Percentiles rank a stretch among this genome's conserved stretches.
phyloP scores from a whole-genome alignment of 2,797 vertebrate genomes.

The Pseudochirops cupreus region DNA sequence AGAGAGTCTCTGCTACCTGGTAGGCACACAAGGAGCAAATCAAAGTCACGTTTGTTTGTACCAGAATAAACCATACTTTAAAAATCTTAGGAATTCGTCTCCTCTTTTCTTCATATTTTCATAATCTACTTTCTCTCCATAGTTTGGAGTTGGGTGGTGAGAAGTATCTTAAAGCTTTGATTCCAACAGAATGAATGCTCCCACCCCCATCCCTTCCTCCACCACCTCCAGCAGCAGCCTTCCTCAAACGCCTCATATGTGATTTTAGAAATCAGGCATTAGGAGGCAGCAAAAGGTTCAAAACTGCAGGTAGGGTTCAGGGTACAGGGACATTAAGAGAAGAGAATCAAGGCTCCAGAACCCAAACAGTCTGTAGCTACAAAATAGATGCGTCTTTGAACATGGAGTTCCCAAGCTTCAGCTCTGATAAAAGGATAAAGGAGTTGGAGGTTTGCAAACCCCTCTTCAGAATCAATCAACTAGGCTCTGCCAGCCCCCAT shows the following conservation, averaged over 20 bases:
- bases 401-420: constrained; percentile 68
- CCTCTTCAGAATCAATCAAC: constrained; percentile 51
- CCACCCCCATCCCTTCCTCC: neutral
- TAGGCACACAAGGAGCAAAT: neutral
- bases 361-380: neutral
- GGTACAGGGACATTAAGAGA: constrained; percentile 73
- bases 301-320: constrained; percentile 81
- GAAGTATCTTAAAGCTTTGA: constrained; percentile 57
- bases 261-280: constrained; percentile 86
- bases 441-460: constrained; percentile 3
- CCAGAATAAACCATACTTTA: constrained; percentile 36
- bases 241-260: constrained; percentile 80
- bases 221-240: neutral
- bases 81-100: constrained; percentile 26
- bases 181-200: constrained; percentile 36
- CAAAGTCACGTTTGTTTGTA: constrained; percentile 29
- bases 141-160: constrained; percentile 54
- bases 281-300: constrained; percentile 90
- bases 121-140: constrained; percentile 46
- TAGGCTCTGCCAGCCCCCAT: neutral
- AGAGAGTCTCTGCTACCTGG: neutral
- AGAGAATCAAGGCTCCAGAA: constrained; percentile 51
- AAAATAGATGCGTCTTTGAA: constrained; percentile 71
- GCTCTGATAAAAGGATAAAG: constrained; percentile 43
- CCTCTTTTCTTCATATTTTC: constrained; percentile 49